Conservation (phyloP, 2,113 vertebrate genomes). For the Proteles cristata region DNA sequence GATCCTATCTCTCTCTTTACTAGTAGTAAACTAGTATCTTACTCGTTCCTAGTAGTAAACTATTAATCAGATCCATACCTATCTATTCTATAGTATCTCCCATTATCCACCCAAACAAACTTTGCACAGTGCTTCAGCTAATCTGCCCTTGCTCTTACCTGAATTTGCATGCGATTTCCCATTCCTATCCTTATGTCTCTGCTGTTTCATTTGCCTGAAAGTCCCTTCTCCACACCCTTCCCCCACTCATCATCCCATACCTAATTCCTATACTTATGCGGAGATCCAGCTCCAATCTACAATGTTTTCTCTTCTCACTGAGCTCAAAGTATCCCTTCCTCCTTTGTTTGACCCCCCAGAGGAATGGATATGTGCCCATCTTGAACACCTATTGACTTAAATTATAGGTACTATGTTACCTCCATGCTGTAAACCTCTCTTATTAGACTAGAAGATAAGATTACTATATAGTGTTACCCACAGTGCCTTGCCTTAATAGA, state of each 20-base stretch:
- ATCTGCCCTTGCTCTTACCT: neutral
- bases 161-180: neutral
- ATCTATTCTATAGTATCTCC: neutral
- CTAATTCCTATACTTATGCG: neutral
- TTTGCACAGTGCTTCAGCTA: neutral
- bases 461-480: neutral
- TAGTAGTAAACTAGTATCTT: neutral
- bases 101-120: neutral
- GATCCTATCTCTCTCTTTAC: neutral
- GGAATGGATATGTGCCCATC: neutral
- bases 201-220: neutral
- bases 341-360: neutral
- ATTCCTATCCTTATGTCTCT: neutral
- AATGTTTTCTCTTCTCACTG: neutral
- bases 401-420: neutral
- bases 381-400: neutral
- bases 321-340: neutral
- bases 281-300: neutral
- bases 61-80: neutral
- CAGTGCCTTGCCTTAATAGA: neutral
- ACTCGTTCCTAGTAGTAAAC: neutral
- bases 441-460: neutral
- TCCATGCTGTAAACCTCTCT: neutral
- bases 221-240: neutral
- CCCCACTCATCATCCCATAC: neutral